Evolutionary conservation across 2,888 invertebrate genomes (phyloP).

Genomic region (Pelosia muscerda): DNA sequence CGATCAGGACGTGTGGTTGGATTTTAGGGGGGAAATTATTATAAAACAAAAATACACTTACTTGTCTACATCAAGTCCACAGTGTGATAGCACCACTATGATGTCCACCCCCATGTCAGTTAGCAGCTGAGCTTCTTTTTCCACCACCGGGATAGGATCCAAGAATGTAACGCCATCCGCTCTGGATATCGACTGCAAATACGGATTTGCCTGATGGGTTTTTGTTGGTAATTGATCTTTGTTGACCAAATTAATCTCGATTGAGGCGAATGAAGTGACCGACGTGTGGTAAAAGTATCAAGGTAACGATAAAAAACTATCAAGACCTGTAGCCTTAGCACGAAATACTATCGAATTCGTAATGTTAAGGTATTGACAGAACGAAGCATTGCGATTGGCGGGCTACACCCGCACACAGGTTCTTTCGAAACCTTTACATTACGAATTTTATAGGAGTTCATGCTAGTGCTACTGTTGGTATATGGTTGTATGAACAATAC

Average conservation of each 20-base stretch:
- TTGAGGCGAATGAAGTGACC: neutral
- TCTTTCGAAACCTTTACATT: too few species aligned
- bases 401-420: too few species aligned
- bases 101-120: slow-evolving; percentile 90
- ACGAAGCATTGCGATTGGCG: too few species aligned
- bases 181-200: slow-evolving; percentile 85
- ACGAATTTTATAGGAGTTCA: too few species aligned
- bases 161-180: slow-evolving; percentile 88
- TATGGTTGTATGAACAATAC: too few species aligned
- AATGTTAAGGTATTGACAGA: too few species aligned
- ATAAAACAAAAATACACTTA: slow-evolving; percentile 54
- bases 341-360: too few species aligned
- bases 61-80: slow-evolving; percentile 90
- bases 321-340: too few species aligned
- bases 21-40: too few species aligned
- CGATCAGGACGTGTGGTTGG: too few species aligned
- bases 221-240: neutral
- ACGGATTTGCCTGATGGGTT: slow-evolving; percentile 3
- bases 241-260: neutral
- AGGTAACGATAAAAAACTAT: too few species aligned
- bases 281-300: neutral
- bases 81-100: slow-evolving; percentile 93
- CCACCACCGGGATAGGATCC: slow-evolving; percentile 88
- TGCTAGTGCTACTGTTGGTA: too few species aligned
- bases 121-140: slow-evolving; percentile 88